Conservation (phyloP, 2,797 vertebrate genomes). For the Epinephelus coioides region DNA sequence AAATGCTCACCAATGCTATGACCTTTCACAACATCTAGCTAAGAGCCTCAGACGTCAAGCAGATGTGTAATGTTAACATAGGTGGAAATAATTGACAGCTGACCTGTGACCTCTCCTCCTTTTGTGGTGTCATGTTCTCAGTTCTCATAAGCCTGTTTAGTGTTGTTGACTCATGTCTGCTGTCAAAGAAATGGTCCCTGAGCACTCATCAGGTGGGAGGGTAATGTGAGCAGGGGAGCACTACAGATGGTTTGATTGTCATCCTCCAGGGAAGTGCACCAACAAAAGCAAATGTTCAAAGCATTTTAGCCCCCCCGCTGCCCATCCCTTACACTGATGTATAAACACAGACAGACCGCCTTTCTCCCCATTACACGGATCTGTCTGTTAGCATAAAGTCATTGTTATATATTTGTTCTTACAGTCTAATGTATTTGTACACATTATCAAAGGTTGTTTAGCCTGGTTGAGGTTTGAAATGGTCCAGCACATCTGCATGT, state of each 20-base stretch:
- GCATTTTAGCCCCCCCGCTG: conserved; percentile 43
- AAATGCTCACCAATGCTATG: not conserved
- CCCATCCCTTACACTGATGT: conserved; percentile 31
- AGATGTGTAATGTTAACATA: conserved; percentile 27
- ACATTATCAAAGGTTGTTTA: conserved; percentile 11
- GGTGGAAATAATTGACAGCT: conserved; percentile 51
- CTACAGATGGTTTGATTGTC: conserved; percentile 80
- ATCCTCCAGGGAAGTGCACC: conserved; percentile 66
- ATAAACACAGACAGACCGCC: conserved; percentile 10
- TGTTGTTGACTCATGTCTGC: conserved; percentile 77
- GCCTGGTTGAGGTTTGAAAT: conserved; percentile 3
- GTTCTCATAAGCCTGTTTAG: conserved; percentile 61
- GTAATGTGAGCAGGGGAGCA: conserved; percentile 75
- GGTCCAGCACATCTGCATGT: conserved; percentile 29
- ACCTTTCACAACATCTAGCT: conserved; percentile 27
- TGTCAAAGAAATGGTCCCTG: conserved; percentile 72
- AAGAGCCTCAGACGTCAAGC: conserved; percentile 9
- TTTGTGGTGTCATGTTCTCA: conserved; percentile 68
- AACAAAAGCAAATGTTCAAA: conserved; percentile 72
- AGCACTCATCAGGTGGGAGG: conserved; percentile 60
- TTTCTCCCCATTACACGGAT: conserved; percentile 31
- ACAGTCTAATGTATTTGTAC: conserved; percentile 11
- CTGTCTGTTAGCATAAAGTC: conserved; percentile 54
- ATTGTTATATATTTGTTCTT: conserved; percentile 47
- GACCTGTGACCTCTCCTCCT: conserved; percentile 65